Percentiles rank a stretch among this genome's conserved stretches.
phyloP scores from a whole-genome alignment of 2,888 invertebrate genomes.

The Drosophila siamana region DNA sequence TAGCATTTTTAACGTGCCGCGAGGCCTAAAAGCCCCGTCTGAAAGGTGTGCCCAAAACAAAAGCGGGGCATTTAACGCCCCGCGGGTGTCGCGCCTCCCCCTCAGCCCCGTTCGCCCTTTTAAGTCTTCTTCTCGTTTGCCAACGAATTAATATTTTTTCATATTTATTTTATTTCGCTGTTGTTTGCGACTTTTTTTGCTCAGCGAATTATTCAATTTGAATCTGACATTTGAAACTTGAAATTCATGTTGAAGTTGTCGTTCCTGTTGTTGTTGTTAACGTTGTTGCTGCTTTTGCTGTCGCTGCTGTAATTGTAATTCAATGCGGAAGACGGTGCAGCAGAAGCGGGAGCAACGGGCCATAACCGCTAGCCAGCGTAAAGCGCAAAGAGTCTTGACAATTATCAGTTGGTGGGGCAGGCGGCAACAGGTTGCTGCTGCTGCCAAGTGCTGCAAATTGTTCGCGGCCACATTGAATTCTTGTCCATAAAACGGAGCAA shows the following conservation, averaged over 20 bases:
- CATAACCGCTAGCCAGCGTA: constrained; percentile 51
- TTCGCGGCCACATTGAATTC: constrained; percentile 47
- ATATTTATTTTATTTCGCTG: constrained; percentile 10
- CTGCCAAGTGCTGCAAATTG: constrained; percentile 76
- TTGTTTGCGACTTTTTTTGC: constrained; percentile 21
- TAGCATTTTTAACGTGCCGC: constrained; percentile 52
- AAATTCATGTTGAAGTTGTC: constrained; percentile 56
- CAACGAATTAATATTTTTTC: constrained; percentile 22
- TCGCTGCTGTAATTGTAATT: constrained; percentile 75
- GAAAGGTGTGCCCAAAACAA: constrained; percentile 56
- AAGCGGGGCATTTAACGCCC: constrained; percentile 52
- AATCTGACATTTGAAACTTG: constrained; percentile 76
- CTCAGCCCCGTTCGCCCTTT: not conserved
- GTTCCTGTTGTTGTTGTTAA: constrained; percentile 28
- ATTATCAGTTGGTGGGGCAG: constrained; percentile 60
- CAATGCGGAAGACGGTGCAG: constrained; percentile 75
- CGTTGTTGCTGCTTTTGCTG: constrained; percentile 26
- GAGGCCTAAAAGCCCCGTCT: constrained; percentile 44
- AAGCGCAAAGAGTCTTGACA: constrained; percentile 56
- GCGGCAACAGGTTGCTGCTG: constrained; percentile 64
- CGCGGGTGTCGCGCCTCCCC: constrained; percentile 9
- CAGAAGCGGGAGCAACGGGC: constrained; percentile 1
- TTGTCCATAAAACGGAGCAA: constrained; percentile 72
- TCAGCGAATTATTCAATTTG: constrained; percentile 55
- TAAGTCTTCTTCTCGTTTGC: not conserved